phyloP scores from a whole-genome alignment of 2,888 invertebrate genomes.

The Busseola fusca region DNA sequence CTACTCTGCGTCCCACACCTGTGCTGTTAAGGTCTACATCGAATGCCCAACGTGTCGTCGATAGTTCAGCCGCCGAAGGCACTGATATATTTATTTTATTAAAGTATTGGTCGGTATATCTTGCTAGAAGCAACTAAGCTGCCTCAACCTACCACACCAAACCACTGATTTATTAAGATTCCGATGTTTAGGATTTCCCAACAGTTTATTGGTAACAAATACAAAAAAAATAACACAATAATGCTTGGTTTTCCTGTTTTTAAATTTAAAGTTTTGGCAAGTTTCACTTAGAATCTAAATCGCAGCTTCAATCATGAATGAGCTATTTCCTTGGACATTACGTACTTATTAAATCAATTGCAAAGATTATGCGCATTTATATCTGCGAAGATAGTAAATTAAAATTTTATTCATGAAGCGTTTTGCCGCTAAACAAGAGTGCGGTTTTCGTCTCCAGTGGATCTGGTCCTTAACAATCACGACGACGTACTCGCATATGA shows the following conservation, averaged over 20 bases:
- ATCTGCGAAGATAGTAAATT: slow-evolving; percentile 1
- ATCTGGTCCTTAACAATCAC: slow-evolving; percentile 31
- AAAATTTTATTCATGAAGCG: slow-evolving; percentile 10
- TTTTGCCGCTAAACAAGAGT: slow-evolving; percentile 8
- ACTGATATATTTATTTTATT: background rate
- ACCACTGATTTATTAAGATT: background rate
- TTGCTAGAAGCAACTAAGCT: background rate
- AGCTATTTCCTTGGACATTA: slow-evolving; percentile 34
- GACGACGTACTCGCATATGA: slow-evolving; percentile 29
- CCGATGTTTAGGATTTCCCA: slow-evolving; percentile 6
- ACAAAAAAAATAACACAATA: background rate
- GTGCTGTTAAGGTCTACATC: slow-evolving; percentile 57
- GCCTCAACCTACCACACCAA: background rate
- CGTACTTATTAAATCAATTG: slow-evolving; percentile 12
- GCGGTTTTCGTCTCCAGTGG: slow-evolving; percentile 28
- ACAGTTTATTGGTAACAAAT: background rate
- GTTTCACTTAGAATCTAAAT: slow-evolving; percentile 15
- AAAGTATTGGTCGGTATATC: background rate
- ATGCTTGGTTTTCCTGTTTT: slow-evolving; percentile 24
- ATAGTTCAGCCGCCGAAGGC: background rate
- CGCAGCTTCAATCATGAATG: slow-evolving; percentile 11
- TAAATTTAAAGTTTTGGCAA: background rate
- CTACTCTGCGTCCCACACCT: slow-evolving; percentile 69
- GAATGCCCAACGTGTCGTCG: slow-evolving; percentile 37
- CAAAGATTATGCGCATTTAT: slow-evolving; percentile 28